phyloP scores from a whole-genome alignment of 2,113 vertebrate species.

The Syrmaticus mikado region DNA sequence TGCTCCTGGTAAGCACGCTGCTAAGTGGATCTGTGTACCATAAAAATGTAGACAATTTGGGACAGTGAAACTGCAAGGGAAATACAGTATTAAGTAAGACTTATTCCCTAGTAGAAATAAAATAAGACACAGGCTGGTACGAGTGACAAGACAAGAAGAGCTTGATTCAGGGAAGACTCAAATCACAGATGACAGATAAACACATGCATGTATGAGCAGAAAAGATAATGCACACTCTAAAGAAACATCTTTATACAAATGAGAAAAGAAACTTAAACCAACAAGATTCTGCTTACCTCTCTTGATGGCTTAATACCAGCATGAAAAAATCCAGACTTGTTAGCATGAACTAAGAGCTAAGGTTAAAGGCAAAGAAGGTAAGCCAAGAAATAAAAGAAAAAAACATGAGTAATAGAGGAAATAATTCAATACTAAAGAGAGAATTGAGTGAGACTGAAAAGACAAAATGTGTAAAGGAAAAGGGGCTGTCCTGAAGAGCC shows the following conservation, averaged over 20 bases:
- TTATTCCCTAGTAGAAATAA: not conserved
- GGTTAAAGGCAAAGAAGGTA: not conserved
- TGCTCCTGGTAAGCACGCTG: not conserved
- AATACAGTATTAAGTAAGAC: not conserved
- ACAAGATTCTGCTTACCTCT: not conserved
- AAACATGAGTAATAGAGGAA: not conserved
- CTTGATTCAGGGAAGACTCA: not conserved
- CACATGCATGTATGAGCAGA: not conserved
- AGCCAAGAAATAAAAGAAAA: not conserved
- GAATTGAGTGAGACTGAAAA: not conserved
- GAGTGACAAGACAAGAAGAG: not conserved
- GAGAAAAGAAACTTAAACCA: not conserved
- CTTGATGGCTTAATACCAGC: not conserved
- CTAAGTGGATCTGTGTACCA: not conserved
- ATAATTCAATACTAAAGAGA: not conserved
- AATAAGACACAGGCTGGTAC: not conserved
- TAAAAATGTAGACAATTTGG: not conserved
- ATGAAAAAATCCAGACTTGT: not conserved
- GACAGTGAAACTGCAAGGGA: not conserved
- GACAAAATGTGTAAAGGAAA: not conserved
- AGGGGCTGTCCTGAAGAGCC: not conserved
- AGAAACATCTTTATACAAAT: not conserved
- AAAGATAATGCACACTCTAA: not conserved
- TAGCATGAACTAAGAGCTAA: accelerated
- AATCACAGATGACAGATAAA: not conserved